These are phyloP conservation scores for Callosobruchus maculatus DNA, from an alignment of 2,888 invertebrate species.

Conservation along the genomic window DNA sequence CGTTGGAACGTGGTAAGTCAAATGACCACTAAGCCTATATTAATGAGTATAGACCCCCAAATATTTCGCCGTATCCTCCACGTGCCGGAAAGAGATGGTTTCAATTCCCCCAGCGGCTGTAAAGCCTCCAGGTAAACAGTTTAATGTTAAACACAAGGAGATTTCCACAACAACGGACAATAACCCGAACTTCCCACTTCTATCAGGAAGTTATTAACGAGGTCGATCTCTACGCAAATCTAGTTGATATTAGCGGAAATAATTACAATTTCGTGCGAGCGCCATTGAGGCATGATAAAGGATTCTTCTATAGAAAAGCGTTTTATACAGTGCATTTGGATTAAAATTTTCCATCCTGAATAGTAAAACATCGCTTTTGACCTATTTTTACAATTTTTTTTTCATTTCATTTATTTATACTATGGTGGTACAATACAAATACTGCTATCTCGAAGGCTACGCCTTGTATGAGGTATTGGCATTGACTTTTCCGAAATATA, in stretches of 20 bases:
- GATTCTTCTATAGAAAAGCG: too few species aligned
- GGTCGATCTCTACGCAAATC: neutral
- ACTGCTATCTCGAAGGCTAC: too few species aligned
- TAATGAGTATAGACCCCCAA: neutral
- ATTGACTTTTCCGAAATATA: too few species aligned
- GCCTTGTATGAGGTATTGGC: too few species aligned
- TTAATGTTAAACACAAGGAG: neutral
- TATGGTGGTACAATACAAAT: too few species aligned
- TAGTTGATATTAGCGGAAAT: neutral
- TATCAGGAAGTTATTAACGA: neutral
- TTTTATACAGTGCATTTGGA: too few species aligned
- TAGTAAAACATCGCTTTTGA: too few species aligned
- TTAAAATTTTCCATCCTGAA: too few species aligned
- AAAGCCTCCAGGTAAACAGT: neutral
- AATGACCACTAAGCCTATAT: neutral
- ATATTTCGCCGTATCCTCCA: neutral
- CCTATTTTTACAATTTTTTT: too few species aligned
- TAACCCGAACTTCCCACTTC: neutral
- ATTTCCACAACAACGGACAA: neutral
- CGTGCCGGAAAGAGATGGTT: neutral
- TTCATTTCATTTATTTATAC: too few species aligned
- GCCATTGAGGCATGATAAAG: too few species aligned
- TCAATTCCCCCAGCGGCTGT: neutral
- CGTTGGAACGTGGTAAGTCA: neutral
- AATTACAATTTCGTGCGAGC: neutral